Conservation (phyloP, 92 coral and sea anemone species). For the Umimayanthus chanpuru region DNA sequence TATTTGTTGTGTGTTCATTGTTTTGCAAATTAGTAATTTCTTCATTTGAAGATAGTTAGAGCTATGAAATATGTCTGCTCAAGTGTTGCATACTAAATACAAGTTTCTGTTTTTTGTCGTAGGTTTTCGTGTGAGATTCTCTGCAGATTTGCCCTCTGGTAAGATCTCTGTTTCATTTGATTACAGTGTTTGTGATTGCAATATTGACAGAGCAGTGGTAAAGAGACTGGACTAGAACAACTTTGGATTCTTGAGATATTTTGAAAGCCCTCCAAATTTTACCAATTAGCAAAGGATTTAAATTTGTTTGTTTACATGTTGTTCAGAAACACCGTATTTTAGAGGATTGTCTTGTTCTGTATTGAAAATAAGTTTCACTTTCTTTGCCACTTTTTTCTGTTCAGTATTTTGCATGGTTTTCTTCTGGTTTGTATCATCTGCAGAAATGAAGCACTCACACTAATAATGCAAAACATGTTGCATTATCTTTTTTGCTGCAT, state of each 20-base stretch:
- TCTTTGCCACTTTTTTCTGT: conserved; percentile 32
- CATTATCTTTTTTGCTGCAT: background rate
- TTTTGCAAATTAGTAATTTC: background rate
- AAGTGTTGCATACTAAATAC: background rate
- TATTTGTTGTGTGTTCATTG: background rate
- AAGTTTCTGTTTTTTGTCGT: background rate
- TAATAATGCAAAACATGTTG: conserved; percentile 4
- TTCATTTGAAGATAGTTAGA: background rate
- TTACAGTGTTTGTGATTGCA: conserved; percentile 20
- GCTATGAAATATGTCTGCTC: background rate
- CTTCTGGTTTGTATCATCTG: conserved; percentile 37
- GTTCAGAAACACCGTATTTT: background rate
- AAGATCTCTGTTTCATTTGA: conserved; percentile 58
- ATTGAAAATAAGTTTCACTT: background rate
- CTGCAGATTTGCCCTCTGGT: conserved; percentile 87
- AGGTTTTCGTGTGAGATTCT: conserved; percentile 98
- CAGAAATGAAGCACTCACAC: conserved; percentile 34
- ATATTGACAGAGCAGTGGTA: conserved; percentile 36
- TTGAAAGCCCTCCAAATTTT: background rate
- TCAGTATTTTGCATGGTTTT: conserved; percentile 37
- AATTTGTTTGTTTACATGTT: background rate
- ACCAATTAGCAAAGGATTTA: background rate
- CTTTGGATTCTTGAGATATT: background rate
- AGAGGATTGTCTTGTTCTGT: background rate
- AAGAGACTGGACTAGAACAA: conserved; percentile 31